Percentiles rank a stretch among this genome's conserved stretches.
Conservation (phyloP, 2,888 invertebrate genomes). For the Nycteola revayana region DNA sequence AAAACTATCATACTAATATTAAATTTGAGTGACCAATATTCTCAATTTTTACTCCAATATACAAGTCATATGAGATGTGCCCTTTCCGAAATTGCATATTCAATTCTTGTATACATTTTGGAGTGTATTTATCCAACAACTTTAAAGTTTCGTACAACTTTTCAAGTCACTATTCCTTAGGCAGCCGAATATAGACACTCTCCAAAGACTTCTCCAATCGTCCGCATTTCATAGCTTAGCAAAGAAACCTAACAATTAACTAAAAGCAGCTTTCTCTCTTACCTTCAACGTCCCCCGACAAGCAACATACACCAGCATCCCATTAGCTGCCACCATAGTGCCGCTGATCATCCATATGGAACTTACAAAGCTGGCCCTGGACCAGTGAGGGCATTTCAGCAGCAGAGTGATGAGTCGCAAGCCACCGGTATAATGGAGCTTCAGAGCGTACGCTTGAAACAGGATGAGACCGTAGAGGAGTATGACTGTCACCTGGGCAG, state of each 20-base stretch:
- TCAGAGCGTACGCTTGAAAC: conserved; percentile 71
- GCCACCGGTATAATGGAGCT: conserved; percentile 70
- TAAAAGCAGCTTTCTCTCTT: no score
- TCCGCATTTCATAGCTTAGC: no score
- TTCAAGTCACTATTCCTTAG: no score
- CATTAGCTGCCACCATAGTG: conserved; percentile 54
- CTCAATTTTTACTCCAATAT: background rate
- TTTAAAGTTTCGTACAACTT: no score
- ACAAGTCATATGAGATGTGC: no score
- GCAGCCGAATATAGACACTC: no score
- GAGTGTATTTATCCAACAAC: background rate
- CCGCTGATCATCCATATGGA: conserved; percentile 61
- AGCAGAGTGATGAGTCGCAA: conserved; percentile 60
- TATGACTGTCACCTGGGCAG: conserved; percentile 57
- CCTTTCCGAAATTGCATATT: no score
- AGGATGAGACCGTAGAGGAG: conserved; percentile 64
- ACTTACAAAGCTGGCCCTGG: conserved; percentile 43
- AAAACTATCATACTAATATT: no score
- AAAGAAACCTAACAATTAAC: no score
- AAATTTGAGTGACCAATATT: no score
- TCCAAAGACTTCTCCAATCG: no score
- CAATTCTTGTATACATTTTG: background rate
- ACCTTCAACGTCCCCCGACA: conserved; percentile 66
- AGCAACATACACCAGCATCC: conserved; percentile 63
- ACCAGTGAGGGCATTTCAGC: conserved; percentile 61